Evolutionary conservation across 2,888 invertebrate species (phyloP).

Genomic region (Morpho helenor): DNA sequence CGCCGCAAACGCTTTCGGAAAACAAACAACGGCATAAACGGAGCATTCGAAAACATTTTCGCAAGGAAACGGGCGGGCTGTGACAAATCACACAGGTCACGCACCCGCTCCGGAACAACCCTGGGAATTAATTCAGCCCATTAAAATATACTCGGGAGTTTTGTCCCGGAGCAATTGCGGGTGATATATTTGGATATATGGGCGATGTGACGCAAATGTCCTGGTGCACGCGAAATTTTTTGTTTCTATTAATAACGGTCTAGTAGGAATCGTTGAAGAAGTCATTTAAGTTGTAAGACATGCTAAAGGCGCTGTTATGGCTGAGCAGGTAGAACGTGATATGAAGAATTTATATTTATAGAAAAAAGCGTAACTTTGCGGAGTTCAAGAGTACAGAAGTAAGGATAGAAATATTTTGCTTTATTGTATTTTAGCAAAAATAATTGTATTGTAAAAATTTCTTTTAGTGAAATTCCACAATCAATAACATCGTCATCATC

Average conservation of each 20-base stretch:
- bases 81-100: conserved; percentile 27
- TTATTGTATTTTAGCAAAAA: no score
- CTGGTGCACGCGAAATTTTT: conserved; percentile 4
- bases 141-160: conserved; percentile 28
- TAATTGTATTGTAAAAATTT: no score
- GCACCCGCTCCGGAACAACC: conserved; percentile 30
- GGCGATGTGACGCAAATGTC: conserved; percentile 1
- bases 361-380: no score
- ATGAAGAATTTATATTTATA: no score
- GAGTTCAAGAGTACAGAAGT: no score
- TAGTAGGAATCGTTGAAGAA: no score
- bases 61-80: conserved; percentile 34
- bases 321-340: no score
- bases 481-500: no score
- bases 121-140: conserved; percentile 46
- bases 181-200: conserved; percentile 14
- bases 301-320: no score
- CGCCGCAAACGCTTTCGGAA: conserved; percentile 18
- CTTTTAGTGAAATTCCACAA: no score
- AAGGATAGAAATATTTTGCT: no score
- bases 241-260: background rate
- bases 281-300: no score
- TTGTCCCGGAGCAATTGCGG: conserved; percentile 15
- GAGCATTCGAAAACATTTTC: conserved; percentile 35
- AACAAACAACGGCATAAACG: conserved; percentile 28